These are phyloP conservation scores for Nemoura dubitans DNA, from an alignment of 2,888 invertebrate species.

Conservation along the genomic window DNA sequence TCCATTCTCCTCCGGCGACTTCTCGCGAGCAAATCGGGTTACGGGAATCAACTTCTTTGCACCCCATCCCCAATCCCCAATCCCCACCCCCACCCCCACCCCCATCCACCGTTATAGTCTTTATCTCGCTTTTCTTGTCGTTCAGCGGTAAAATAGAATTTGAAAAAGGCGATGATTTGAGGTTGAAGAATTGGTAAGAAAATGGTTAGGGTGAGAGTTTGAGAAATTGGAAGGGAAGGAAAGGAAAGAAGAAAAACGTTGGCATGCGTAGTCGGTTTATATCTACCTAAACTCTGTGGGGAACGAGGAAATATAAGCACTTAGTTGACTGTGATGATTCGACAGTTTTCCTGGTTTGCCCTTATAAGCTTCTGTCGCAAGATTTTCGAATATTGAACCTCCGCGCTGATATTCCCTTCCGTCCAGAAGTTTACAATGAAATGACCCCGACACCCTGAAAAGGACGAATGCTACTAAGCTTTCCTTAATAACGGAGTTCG, in stretches of 20 bases:
- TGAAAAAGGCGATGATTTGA: constrained; percentile 47
- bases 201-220: constrained; percentile 20
- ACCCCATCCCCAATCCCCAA: not conserved
- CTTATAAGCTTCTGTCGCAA: not conserved
- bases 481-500: too few relatives aligned
- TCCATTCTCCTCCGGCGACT: not conserved
- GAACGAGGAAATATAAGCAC: not conserved
- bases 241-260: not conserved
- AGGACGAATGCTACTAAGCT: too few relatives aligned
- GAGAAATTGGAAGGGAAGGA: constrained; percentile 16
- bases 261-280: not conserved
- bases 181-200: constrained; percentile 31
- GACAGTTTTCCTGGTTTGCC: not conserved
- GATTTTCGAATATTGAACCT: not conserved
- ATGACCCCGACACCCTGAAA: too few relatives aligned
- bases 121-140: constrained; percentile 41
- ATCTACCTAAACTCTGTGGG: not conserved
- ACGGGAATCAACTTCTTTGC: constrained; percentile 46
- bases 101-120: constrained; percentile 23
- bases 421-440: too few relatives aligned
- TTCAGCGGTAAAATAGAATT: constrained; percentile 45
- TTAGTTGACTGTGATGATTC: not conserved
- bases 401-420: too few relatives aligned
- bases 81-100: constrained; percentile 20
- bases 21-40: constrained; percentile 45